Percentiles rank a stretch among this genome's conserved stretches.
Conservation (phyloP, 1,140 invertebrate genomes). For the Aphelinus certus region DNA sequence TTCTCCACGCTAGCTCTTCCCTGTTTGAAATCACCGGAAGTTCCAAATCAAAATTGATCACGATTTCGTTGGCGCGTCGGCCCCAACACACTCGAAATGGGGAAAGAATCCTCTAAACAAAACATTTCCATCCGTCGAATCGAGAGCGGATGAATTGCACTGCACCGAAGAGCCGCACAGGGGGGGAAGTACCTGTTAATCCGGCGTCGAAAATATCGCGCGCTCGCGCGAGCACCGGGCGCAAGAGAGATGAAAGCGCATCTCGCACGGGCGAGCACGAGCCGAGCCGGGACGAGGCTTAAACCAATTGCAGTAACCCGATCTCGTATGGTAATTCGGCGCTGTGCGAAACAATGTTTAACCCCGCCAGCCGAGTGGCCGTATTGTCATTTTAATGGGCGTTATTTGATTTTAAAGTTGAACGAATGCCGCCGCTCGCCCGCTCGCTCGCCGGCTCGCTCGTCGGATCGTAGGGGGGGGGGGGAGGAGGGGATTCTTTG, state of each 20-base stretch:
- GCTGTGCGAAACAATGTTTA: conserved; percentile 63
- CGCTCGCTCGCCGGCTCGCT: background rate
- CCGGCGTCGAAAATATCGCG: background rate
- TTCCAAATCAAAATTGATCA: too few species aligned
- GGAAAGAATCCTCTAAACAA: too few species aligned
- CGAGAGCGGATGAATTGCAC: too few species aligned
- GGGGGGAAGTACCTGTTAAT: background rate
- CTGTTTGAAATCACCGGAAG: too few species aligned
- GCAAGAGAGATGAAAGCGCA: too few species aligned
- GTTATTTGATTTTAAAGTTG: conserved; percentile 68
- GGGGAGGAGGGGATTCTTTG: conserved; percentile 56
- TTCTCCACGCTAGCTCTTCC: too few species aligned
- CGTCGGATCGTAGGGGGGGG: conserved; percentile 27
- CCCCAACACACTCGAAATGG: too few species aligned
- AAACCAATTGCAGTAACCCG: conserved; percentile 66
- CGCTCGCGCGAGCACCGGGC: background rate
- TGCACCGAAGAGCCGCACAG: background rate
- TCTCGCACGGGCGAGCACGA: conserved; percentile 39
- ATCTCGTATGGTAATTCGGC: conserved; percentile 63
- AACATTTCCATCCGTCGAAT: too few species aligned
- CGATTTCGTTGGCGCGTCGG: too few species aligned
- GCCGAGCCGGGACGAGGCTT: conserved; percentile 33
- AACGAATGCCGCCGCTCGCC: conserved; percentile 58
- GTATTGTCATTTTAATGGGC: conserved; percentile 68
- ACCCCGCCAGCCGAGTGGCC: conserved; percentile 54